These are phyloP conservation scores for Dryobotodes eremita DNA, from an alignment of 2,888 invertebrate species.

Conservation along the genomic window DNA sequence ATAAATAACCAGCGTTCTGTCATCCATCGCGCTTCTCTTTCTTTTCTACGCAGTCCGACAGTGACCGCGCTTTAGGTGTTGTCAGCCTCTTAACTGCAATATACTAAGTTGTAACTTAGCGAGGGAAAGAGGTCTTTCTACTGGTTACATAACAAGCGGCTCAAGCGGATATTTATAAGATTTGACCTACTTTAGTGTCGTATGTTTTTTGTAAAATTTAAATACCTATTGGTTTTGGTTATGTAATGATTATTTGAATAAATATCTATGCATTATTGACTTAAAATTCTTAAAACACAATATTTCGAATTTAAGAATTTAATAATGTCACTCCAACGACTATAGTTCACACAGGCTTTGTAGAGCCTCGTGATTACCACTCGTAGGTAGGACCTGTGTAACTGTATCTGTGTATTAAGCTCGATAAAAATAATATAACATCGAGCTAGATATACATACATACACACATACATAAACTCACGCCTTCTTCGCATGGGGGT, in stretches of 20 bases:
- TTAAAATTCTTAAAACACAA: not conserved
- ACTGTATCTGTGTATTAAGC: not conserved
- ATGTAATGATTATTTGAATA: not conserved
- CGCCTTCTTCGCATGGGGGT: too few relatives aligned
- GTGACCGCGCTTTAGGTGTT: too few relatives aligned
- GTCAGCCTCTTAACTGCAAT: not conserved
- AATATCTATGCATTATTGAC: not conserved
- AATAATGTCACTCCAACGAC: too few relatives aligned
- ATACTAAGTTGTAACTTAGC: not conserved
- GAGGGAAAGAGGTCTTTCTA: not conserved
- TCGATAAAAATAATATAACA: too few relatives aligned
- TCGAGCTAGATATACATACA: too few relatives aligned
- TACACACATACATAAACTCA: too few relatives aligned
- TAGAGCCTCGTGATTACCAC: not conserved
- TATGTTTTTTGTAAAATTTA: constrained; percentile 17
- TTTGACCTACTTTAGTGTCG: constrained; percentile 30
- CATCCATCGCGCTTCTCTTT: too few relatives aligned
- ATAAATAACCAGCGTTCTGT: too few relatives aligned
- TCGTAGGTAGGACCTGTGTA: not conserved
- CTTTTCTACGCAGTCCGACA: too few relatives aligned
- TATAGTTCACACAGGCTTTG: too few relatives aligned
- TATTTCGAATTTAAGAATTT: not conserved
- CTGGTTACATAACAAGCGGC: constrained; percentile 14
- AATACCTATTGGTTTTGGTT: constrained; percentile 14
- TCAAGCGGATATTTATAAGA: constrained; percentile 37